Evolutionary conservation across 2,113 vertebrate species (phyloP).

Genomic region (Tetrax tetrax): DNA sequence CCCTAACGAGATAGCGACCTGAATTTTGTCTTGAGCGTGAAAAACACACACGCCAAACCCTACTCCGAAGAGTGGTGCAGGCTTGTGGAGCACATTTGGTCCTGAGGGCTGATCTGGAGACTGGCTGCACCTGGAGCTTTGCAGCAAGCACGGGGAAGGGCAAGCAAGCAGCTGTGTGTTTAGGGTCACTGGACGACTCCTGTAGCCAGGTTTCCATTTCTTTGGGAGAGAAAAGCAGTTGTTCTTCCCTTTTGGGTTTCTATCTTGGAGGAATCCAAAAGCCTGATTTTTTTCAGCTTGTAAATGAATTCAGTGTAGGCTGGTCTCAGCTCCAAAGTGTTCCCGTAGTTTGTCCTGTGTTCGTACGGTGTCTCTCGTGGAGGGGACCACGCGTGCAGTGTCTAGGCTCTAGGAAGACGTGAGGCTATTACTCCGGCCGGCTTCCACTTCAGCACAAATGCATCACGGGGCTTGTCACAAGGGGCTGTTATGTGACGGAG

Average conservation of each 20-base stretch:
- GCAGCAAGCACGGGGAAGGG: neutral
- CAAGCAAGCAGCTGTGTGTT: rapidly evolving
- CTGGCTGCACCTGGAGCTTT: neutral
- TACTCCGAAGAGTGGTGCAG: rapidly evolving
- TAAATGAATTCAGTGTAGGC: neutral
- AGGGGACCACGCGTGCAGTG: neutral
- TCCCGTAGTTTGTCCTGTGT: neutral
- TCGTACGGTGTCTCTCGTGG: neutral
- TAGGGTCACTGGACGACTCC: neutral
- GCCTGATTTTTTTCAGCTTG: neutral
- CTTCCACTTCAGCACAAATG: neutral
- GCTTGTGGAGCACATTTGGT: neutral
- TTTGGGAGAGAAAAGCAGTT: neutral
- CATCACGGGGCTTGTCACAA: neutral
- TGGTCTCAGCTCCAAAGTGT: neutral
- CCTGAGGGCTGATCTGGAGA: neutral
- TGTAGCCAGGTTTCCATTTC: neutral
- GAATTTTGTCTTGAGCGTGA: neutral
- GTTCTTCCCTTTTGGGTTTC: neutral
- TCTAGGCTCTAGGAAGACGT: neutral
- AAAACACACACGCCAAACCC: rapidly evolving
- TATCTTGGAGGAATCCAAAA: neutral
- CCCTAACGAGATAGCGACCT: neutral
- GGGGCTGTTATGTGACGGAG: neutral
- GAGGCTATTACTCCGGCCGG: neutral